Evolutionary conservation across 92 coral and sea anemone genomes (phyloP), one percentile per base, ranked within the genome.

Genomic region (Zoanthus sociatus): DNA sequence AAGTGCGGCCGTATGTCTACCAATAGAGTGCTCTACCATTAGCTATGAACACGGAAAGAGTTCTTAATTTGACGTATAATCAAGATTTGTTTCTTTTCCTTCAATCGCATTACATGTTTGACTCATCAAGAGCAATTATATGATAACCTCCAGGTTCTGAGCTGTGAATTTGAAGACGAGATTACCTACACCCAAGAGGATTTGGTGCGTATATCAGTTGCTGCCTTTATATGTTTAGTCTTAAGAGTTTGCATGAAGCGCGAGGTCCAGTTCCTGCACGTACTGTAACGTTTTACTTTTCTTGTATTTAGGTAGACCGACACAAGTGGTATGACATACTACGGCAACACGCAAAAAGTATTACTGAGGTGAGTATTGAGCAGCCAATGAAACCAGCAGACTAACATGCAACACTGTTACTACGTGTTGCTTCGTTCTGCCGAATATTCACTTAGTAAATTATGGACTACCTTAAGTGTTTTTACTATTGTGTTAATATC

Each of bases 141-240:
- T 45, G 46, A 0, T 7, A 12, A 53, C 56, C 60, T 76, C 60
- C 66, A 94, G 98, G 98, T 94, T 55, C 60, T 94, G 37, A 92
- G 98, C 76, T 92, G 91, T 26, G 98, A 94, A 76, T 94, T 94
- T 87, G 95, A 94, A 50, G 98, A 94, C 58, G 95, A 93, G 21
- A 92, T 89, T 26, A 50, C 88, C 11, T 47, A 87, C 17, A 78
- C 90, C 4, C 68, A 84, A 3, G 95, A 93, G 7, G 95, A 91
- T 70, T 86, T 89, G 79, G 98, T 94, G 69, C 88, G 93, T 87
- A 32, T 33, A 4, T 46, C 50, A 26, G 42, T 4, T 37, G 42
- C 42, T 37, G 42, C 3, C 42, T 37, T 2, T 37, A 4, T 37
- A 37, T 4, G 42, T 37, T 37, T 37, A 51, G 45, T 26, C 12